Conservation (phyloP, 35 echinoderm and acorn worm species). For the Ophioderma brevispina region DNA sequence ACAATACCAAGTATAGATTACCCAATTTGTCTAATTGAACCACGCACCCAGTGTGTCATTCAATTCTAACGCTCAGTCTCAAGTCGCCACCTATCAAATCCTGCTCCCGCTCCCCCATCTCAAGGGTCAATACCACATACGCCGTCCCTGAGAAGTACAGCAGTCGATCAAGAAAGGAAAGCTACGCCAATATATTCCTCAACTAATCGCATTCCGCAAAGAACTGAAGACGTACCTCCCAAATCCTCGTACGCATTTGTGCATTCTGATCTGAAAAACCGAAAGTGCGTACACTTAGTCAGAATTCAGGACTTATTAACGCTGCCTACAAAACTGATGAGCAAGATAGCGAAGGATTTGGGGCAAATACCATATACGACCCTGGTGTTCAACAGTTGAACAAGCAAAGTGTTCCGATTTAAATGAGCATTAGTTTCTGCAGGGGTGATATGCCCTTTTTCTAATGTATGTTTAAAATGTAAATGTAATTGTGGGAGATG, state of each 20-base stretch:
- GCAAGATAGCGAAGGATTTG: too few relatives aligned
- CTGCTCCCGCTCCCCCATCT: background rate
- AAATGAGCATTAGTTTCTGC: too few relatives aligned
- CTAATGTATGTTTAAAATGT: too few relatives aligned
- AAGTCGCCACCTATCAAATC: background rate
- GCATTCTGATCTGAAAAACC: background rate
- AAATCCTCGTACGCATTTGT: background rate
- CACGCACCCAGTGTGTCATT: too few relatives aligned
- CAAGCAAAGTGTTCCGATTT: too few relatives aligned
- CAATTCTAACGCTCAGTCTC: background rate
- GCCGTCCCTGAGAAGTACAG: too few relatives aligned
- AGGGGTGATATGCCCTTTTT: too few relatives aligned
- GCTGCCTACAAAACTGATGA: background rate
- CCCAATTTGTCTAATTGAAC: too few relatives aligned
- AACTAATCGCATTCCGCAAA: background rate
- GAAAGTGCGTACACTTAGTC: background rate
- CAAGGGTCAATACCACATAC: background rate
- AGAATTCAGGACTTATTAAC: background rate
- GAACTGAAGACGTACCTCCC: background rate
- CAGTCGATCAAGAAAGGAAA: background rate
- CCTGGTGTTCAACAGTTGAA: too few relatives aligned
- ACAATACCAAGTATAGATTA: too few relatives aligned
- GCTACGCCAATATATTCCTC: background rate
- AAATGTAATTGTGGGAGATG: too few relatives aligned
- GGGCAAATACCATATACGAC: too few relatives aligned